Conservation (phyloP, 2,113 vertebrate genomes). For the Otocyon megalotis region DNA sequence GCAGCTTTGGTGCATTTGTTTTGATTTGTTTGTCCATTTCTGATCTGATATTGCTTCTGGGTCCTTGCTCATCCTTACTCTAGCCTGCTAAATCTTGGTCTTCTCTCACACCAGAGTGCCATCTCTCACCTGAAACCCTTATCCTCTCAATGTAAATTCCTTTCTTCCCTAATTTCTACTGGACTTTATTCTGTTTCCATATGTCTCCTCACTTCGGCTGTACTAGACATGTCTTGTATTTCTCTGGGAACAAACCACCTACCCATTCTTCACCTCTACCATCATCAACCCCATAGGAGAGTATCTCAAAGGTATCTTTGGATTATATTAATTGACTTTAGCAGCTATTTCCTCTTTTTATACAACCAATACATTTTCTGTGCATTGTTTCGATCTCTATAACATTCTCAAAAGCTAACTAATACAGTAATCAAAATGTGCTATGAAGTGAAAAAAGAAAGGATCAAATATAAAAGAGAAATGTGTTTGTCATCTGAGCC, state of each 20-base stretch:
- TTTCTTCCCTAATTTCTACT: background rate
- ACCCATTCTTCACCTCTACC: background rate
- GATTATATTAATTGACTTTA: background rate
- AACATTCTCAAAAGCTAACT: slow-evolving; percentile 3
- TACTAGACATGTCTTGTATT: background rate
- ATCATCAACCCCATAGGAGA: background rate
- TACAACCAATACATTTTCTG: background rate
- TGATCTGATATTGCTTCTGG: background rate
- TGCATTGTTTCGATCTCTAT: background rate
- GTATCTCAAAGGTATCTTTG: background rate
- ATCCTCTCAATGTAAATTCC: background rate
- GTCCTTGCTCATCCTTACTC: background rate
- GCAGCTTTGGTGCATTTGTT: background rate
- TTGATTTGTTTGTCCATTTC: background rate
- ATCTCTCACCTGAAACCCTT: background rate
- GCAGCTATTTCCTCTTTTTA: background rate
- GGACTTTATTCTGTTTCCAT: background rate
- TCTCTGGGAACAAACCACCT: background rate
- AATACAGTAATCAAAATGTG: background rate
- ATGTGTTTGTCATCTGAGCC: background rate
- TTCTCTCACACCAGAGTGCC: background rate
- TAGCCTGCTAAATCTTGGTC: background rate
- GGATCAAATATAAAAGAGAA: background rate
- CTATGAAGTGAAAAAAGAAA: background rate
- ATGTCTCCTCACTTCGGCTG: background rate